Evolutionary conservation across 2,113 vertebrate genomes (phyloP).

Genomic region (Podarcis cretensis): DNA sequence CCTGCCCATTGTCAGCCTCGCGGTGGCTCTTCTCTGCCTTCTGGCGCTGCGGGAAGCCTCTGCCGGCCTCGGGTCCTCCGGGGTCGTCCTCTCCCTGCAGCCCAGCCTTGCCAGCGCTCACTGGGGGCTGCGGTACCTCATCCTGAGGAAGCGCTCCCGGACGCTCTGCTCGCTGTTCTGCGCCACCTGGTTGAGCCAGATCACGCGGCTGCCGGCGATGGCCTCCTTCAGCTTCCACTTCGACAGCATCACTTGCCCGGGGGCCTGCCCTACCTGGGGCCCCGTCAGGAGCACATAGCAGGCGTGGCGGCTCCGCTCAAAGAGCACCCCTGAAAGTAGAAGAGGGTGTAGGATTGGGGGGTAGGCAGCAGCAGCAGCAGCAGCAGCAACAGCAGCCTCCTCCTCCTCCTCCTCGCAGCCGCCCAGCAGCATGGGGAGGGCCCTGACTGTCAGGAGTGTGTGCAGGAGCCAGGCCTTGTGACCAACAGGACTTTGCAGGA

Average conservation of each 20-base stretch:
- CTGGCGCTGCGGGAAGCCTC: too few species aligned
- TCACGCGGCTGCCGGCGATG: conserved; percentile 71
- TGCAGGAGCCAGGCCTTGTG: too few species aligned
- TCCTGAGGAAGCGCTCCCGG: conserved; percentile 82
- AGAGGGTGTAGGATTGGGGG: not conserved
- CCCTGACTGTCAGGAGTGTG: not conserved
- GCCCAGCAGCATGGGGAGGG: accelerated
- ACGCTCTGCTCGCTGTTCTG: conserved; percentile 72
- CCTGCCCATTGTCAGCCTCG: not conserved
- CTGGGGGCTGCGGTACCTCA: conserved; percentile 81
- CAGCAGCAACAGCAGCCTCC: not conserved
- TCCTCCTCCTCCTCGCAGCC: not conserved
- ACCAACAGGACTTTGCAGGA: too few species aligned
- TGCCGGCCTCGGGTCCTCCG: too few species aligned
- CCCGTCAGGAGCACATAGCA: conserved; percentile 86
- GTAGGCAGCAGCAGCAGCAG: too few species aligned
- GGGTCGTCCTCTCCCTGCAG: not conserved
- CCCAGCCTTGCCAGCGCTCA: not conserved
- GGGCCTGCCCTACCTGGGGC: conserved; percentile 38
- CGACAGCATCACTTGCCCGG: conserved; percentile 77
- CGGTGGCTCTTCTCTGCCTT: not conserved
- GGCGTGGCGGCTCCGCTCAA: conserved; percentile 91
- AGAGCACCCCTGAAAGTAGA: conserved; percentile 76
- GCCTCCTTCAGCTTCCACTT: conserved; percentile 89
- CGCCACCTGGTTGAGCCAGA: conserved; percentile 61